A percentile compares a stretch with the other conserved stretches of the same genome.
Conservation (phyloP, 1,140 invertebrate genomes). For the Bombus picipes region DNA sequence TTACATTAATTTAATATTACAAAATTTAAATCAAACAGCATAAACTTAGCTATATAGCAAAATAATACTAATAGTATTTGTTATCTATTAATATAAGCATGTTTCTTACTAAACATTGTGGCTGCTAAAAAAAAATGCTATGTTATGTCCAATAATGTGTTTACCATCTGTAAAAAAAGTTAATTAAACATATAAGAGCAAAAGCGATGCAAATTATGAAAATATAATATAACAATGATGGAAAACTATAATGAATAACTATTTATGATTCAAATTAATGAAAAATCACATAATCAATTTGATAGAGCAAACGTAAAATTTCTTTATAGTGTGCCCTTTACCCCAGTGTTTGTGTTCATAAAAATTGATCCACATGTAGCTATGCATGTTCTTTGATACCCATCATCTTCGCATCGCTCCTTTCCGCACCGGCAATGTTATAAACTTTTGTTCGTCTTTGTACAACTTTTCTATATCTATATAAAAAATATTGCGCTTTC, state of each 20-base stretch:
- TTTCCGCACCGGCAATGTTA: conserved; percentile 21
- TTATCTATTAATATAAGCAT: conserved; percentile 23
- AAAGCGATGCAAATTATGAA: conserved; percentile 38
- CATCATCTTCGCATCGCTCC: conserved; percentile 16
- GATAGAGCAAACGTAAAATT: conserved; percentile 39
- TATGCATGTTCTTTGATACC: conserved; percentile 48
- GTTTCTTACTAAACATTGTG: conserved; percentile 33
- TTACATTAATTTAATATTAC: not conserved
- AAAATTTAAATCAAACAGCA: conserved; percentile 28
- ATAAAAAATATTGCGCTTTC: conserved; percentile 27
- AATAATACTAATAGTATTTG: not conserved
- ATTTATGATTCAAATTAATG: conserved; percentile 25
- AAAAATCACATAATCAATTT: conserved; percentile 18
- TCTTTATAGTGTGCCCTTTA: conserved; percentile 68
- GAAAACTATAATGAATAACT: conserved; percentile 6
- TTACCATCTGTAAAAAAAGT: conserved; percentile 44
- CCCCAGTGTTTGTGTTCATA: conserved; percentile 77
- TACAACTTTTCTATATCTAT: conserved; percentile 37
- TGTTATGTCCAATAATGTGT: conserved; percentile 31
- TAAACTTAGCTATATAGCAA: conserved; percentile 9
- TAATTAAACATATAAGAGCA: conserved; percentile 42
- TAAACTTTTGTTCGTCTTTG: conserved; percentile 35
- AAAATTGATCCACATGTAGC: conserved; percentile 56
- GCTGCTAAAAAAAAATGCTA: conserved; percentile 34
- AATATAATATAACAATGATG: conserved; percentile 13